These are phyloP conservation scores for Leucophora obtusa DNA, from an alignment of 2,888 invertebrate genomes.

Conservation along the genomic window DNA sequence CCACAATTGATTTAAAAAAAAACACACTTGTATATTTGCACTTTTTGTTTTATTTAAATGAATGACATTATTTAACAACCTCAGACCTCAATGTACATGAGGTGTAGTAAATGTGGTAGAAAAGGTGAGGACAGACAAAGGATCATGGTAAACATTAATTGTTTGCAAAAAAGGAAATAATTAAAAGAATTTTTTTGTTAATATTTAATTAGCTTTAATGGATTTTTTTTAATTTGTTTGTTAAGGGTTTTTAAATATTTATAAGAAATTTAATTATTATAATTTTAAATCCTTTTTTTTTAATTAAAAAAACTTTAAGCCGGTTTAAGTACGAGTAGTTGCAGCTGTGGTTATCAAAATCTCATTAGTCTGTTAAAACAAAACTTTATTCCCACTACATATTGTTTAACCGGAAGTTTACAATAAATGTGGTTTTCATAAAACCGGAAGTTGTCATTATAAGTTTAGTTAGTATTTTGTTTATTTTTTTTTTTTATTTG, in stretches of 20 bases:
- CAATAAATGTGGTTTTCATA: not conserved
- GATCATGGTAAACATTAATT: not conserved
- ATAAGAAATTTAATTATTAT: not conserved
- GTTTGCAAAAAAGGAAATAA: not conserved
- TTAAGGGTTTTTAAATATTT: not conserved
- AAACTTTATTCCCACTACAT: not conserved
- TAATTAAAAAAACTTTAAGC: not conserved
- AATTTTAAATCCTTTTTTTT: not conserved
- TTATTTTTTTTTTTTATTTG: not conserved
- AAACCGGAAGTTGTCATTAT: slow-evolving; percentile 7
- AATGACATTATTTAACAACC: slow-evolving; percentile 47
- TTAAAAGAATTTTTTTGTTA: not conserved
- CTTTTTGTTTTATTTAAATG: slow-evolving; percentile 49
- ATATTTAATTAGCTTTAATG: not conserved
- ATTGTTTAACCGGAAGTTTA: slow-evolving; percentile 17
- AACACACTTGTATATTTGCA: slow-evolving; percentile 5
- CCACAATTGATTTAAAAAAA: not conserved
- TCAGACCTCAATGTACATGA: slow-evolving; percentile 15
- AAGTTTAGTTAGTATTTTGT: not conserved
- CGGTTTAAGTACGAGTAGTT: not conserved
- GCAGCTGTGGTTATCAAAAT: too few relatives aligned
- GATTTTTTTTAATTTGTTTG: not conserved
- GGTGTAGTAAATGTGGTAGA: slow-evolving; percentile 11
- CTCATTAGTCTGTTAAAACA: not conserved
- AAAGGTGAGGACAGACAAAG: not conserved